A percentile compares a stretch with the other conserved stretches of the same genome.
Conservation (phyloP, 2,797 vertebrate genomes). For the Morus bassanus region DNA sequence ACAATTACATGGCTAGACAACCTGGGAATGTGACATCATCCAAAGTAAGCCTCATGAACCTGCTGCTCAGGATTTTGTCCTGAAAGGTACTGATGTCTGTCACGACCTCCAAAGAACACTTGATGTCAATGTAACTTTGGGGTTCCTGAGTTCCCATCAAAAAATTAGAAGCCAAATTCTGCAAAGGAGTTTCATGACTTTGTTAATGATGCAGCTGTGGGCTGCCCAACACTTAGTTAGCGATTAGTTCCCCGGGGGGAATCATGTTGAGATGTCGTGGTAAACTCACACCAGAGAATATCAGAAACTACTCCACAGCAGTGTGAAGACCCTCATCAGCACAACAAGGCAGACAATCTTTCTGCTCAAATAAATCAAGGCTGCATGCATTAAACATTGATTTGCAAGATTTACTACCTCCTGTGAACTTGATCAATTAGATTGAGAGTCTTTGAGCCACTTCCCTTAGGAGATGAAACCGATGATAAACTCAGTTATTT, state of each 20-base stretch:
- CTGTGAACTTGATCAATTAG: background rate
- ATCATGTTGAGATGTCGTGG: background rate
- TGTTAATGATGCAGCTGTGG: background rate
- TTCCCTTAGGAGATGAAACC: background rate
- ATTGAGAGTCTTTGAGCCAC: background rate
- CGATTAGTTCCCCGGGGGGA: background rate
- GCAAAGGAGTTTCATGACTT: background rate
- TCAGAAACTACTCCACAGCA: background rate
- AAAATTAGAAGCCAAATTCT: background rate
- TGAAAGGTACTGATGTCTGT: background rate
- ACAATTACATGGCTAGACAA: background rate
- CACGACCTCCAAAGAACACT: background rate
- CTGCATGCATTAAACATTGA: background rate
- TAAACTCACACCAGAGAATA: background rate
- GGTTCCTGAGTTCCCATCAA: background rate
- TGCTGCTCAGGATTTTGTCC: background rate
- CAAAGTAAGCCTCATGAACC: background rate
- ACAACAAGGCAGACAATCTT: background rate
- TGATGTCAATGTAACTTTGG: background rate
- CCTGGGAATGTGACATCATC: background rate
- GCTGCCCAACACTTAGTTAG: background rate
- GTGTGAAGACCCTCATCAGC: background rate
- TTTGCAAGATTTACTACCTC: background rate
- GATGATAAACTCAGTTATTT: background rate
- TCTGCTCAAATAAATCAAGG: background rate